Conservation (phyloP, 2,113 vertebrate species). For the Cololabis saira region DNA sequence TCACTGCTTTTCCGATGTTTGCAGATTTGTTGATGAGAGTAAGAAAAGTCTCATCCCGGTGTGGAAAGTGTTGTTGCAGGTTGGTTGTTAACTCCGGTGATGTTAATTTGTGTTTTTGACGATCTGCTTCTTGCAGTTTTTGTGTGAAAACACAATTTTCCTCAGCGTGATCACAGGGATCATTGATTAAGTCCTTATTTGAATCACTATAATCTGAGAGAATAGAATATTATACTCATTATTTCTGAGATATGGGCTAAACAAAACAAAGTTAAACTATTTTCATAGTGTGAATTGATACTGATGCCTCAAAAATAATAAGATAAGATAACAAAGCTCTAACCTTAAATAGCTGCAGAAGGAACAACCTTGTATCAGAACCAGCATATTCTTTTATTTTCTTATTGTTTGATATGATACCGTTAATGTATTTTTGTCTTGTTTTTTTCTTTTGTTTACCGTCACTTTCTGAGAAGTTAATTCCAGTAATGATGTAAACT, state of each 20-base stretch:
- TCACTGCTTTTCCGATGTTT: conserved; percentile 43
- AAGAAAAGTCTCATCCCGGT: conserved; percentile 24
- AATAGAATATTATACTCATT: conserved; percentile 18
- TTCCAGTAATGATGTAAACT: too few species aligned
- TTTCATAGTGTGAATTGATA: background rate
- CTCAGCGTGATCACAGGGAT: conserved; percentile 48
- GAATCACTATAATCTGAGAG: conserved; percentile 17
- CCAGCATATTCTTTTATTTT: too few species aligned
- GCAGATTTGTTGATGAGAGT: conserved; percentile 2
- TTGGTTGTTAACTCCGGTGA: conserved; percentile 26
- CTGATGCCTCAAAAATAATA: background rate
- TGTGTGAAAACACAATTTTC: conserved; percentile 44
- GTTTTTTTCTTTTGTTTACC: too few species aligned
- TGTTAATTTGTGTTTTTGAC: conserved; percentile 43
- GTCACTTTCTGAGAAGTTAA: too few species aligned
- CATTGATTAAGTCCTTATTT: conserved; percentile 54
- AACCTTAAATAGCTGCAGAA: too few species aligned
- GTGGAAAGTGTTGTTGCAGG: conserved; percentile 16
- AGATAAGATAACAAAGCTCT: background rate
- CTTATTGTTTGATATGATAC: too few species aligned
- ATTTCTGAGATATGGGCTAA: conserved; percentile 11
- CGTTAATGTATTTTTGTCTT: too few species aligned
- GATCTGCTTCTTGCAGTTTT: conserved; percentile 26
- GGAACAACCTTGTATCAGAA: too few species aligned
- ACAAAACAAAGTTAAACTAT: background rate